A percentile compares a stretch with the other conserved stretches of the same genome.
Evolutionary conservation across 2,113 vertebrate species (phyloP).

Genomic region (Toxotes chatareus): DNA sequence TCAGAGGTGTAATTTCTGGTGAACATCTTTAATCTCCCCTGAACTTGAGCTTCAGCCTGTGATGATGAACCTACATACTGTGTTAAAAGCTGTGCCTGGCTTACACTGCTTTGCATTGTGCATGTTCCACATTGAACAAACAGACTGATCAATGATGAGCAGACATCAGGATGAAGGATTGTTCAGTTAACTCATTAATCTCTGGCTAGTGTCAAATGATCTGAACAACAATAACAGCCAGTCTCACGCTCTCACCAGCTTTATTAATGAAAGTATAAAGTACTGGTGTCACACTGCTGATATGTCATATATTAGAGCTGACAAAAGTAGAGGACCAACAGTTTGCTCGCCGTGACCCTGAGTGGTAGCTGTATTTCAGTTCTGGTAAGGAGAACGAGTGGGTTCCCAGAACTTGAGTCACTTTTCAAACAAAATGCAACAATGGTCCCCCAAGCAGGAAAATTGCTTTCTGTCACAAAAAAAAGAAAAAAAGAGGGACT

Average conservation of each 20-base stretch:
- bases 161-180: slow-evolving; percentile 31
- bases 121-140: slow-evolving; percentile 3
- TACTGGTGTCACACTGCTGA: neutral
- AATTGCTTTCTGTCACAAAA: slow-evolving; percentile 65
- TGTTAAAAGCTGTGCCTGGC: neutral
- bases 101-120: slow-evolving; percentile 13
- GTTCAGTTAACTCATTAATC: slow-evolving; percentile 20
- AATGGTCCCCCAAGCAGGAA: slow-evolving; percentile 32
- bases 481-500: slow-evolving; percentile 25
- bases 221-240: slow-evolving; percentile 40
- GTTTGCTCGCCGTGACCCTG: slow-evolving; percentile 20
- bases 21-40: neutral
- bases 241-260: neutral
- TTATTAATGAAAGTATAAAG: slow-evolving; percentile 18
- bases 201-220: slow-evolving; percentile 14
- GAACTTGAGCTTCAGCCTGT: neutral
- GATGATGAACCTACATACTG: neutral
- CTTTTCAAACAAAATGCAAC: slow-evolving; percentile 56
- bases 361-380: slow-evolving; percentile 12
- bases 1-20: too few species aligned
- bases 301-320: slow-evolving; percentile 18
- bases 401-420: slow-evolving; percentile 49
- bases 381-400: slow-evolving; percentile 9
- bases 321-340: slow-evolving; percentile 12
- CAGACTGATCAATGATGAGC: slow-evolving; percentile 20